Evolutionary conservation across 1,140 invertebrate species (phyloP), one percentile per base, ranked within the genome.

Genomic region (Cydia splendana): DNA sequence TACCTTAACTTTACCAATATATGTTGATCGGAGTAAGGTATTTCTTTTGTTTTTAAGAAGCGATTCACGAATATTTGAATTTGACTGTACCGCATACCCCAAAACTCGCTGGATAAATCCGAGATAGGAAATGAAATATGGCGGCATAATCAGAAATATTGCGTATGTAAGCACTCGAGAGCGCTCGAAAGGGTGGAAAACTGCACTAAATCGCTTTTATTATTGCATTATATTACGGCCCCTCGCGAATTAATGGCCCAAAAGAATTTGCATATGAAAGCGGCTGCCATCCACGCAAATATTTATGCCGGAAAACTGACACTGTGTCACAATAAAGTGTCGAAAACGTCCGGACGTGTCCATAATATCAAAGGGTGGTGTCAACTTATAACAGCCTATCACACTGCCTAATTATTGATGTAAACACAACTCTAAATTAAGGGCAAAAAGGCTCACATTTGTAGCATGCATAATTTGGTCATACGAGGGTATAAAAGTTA

Each of bases 211-310:
- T 78, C 76, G 79, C 76, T 87, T 83, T 85, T 83, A 86, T 85
- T 83, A 86, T 84, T 83, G 83, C 81, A 77, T 82, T 82, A 77
- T 78, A 78, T 80, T 76, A 77, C 78, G 79, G 75, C 80, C 82
- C 79, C 79, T 78, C 48, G 57, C 9, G 79, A 78, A 81, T 81
- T 84, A 85, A 85, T 85, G 81, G 81, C 71, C 48, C 78, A 74
- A 81, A 87, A 84, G 81, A 82, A 87, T 88, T 87, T 88, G 77
- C 84, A 87, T 88, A 83, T 86, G 81, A 82, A 84, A 76, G 24
- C 57, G 57, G 57, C 75, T 76, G 62, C 42, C 65, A 48, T 69
- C 75, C 42, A 18, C 15, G 73, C 34, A 71, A 71, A 71, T 71
- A 71, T 71, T 71, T 71, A 42, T 71, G 4, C n/a, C 67, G 34